phyloP scores from a whole-genome alignment of 2,888 invertebrate genomes.

The Malthinus seriepunctatus region DNA sequence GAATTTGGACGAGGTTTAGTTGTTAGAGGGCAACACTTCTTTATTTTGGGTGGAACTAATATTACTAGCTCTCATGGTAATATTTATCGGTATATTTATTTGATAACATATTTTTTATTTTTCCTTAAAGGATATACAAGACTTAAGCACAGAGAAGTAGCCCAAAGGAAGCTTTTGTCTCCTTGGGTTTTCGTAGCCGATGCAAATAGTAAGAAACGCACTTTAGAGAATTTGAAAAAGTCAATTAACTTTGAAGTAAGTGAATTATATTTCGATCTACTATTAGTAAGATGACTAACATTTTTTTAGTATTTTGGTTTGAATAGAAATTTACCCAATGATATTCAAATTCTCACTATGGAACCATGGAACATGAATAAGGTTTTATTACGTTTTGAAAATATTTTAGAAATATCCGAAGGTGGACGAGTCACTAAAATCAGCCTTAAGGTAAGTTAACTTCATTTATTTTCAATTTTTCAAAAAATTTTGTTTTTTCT shows the following conservation, averaged over 20 bases:
- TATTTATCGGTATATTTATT: background rate
- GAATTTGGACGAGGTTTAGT: conserved; percentile 67
- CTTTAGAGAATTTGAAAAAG: conserved; percentile 42
- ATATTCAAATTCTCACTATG: conserved; percentile 74
- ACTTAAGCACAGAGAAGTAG: conserved; percentile 51
- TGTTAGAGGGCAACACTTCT: conserved; percentile 65
- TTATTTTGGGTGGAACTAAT: conserved; percentile 52
- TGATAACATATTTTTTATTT: background rate
- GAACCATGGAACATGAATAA: conserved; percentile 68
- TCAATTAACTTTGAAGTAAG: conserved; percentile 40
- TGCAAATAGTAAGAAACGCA: conserved; percentile 50
- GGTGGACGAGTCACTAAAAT: conserved; percentile 58
- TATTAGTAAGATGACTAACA: background rate
- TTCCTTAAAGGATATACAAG: conserved; percentile 2
- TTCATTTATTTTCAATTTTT: background rate
- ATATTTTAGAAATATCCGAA: conserved; percentile 69
- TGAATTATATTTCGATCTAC: background rate
- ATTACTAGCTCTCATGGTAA: background rate
- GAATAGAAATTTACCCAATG: conserved; percentile 61
- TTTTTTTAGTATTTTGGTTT: conserved; percentile 56
- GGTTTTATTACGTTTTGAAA: conserved; percentile 74
- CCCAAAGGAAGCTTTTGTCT: conserved; percentile 53
- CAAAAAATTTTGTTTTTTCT: background rate
- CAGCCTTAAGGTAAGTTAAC: conserved; percentile 51
- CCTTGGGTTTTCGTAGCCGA: conserved; percentile 26